These are phyloP conservation scores for Sparidentex hasta DNA, from an alignment of 2,797 vertebrate species.

Conservation along the genomic window DNA sequence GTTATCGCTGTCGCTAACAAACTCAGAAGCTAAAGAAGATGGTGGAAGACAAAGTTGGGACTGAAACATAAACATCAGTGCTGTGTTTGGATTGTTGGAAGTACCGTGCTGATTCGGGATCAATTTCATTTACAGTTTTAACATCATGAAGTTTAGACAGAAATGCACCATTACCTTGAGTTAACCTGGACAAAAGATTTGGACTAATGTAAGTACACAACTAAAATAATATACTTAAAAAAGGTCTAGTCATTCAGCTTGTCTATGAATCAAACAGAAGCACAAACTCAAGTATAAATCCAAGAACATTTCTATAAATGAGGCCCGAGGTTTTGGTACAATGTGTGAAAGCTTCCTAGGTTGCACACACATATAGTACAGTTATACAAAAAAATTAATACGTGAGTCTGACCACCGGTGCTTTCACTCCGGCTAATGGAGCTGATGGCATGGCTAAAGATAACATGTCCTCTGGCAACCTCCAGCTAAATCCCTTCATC, in stretches of 20 bases:
- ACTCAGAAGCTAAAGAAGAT: background rate
- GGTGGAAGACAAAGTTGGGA: slow-evolving; percentile 12
- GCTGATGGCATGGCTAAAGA: slow-evolving; percentile 73
- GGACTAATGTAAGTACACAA: too few relatives aligned
- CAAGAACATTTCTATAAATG: too few relatives aligned
- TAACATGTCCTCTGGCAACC: slow-evolving; percentile 78
- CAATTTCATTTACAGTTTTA: background rate
- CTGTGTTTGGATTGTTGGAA: slow-evolving; percentile 22
- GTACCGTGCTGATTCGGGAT: background rate
- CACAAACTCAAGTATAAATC: too few relatives aligned
- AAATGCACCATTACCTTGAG: too few relatives aligned
- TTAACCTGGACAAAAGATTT: too few relatives aligned
- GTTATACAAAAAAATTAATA: background rate
- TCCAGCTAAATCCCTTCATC: slow-evolving; percentile 78
- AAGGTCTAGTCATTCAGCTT: too few relatives aligned
- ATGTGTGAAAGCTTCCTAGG: slow-evolving; percentile 42
- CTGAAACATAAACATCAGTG: background rate
- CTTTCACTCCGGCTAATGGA: slow-evolving; percentile 63
- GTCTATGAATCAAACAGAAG: too few relatives aligned
- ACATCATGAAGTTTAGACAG: too few relatives aligned
- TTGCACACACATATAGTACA: slow-evolving; percentile 20
- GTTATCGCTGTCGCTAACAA: slow-evolving; percentile 10
- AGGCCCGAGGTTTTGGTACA: background rate
- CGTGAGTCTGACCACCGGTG: slow-evolving; percentile 39
- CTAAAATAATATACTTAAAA: too few relatives aligned